These are phyloP conservation scores for Drosophila tripunctata DNA, from an alignment of 2,888 invertebrate genomes.

Conservation along the genomic window DNA sequence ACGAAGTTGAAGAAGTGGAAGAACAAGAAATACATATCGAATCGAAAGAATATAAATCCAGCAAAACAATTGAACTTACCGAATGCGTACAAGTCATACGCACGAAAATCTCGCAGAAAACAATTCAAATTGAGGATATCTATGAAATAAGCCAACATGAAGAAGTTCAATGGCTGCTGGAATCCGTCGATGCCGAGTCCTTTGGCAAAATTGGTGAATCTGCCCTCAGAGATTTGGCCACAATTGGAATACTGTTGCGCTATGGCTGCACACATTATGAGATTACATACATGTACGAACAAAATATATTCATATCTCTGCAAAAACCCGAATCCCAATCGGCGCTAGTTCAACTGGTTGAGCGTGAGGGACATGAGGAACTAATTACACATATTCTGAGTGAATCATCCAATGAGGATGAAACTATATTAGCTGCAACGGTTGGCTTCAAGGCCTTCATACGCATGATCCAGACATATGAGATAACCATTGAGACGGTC, in stretches of 20 bases:
- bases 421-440: slow-evolving; percentile 90
- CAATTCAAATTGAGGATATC: slow-evolving; percentile 85
- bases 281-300: slow-evolving; percentile 91
- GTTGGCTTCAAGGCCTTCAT: slow-evolving; percentile 94
- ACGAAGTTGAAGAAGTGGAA: slow-evolving; percentile 29
- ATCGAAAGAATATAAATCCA: slow-evolving; percentile 47
- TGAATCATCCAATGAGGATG: slow-evolving; percentile 91
- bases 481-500: slow-evolving; percentile 93
- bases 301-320: slow-evolving; percentile 91
- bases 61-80: slow-evolving; percentile 83
- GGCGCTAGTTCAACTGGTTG: slow-evolving; percentile 92
- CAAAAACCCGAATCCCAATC: slow-evolving; percentile 93
- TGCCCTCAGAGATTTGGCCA: slow-evolving; percentile 91
- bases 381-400: slow-evolving; percentile 92
- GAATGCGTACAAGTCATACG: slow-evolving; percentile 85
- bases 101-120: slow-evolving; percentile 81
- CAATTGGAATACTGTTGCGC: slow-evolving; percentile 91
- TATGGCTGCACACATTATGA: slow-evolving; percentile 91
- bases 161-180: slow-evolving; percentile 90
- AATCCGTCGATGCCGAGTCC: slow-evolving; percentile 90
- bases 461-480: slow-evolving; percentile 92
- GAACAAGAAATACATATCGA: slow-evolving; percentile 32
- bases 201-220: slow-evolving; percentile 91
- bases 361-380: slow-evolving; percentile 92
- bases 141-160: slow-evolving; percentile 87